Conservation (phyloP, 2,888 invertebrate species). For the Diachrysia chrysitis region DNA sequence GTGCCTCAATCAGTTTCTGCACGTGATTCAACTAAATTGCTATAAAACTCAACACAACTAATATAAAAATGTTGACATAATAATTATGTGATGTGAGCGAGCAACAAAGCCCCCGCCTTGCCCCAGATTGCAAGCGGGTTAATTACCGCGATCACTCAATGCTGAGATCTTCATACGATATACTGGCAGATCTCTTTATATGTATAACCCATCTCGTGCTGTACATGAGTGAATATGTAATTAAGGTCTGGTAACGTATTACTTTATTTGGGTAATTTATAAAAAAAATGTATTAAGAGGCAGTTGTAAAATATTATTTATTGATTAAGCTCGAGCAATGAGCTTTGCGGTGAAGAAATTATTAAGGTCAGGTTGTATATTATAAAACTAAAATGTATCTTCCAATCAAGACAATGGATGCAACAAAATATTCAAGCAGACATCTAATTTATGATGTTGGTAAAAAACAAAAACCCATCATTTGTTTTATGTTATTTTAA, state of each 20-base stretch:
- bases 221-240: conserved; percentile 69
- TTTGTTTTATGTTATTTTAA: conserved; percentile 30
- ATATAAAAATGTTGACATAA: conserved; percentile 64
- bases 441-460: not conserved
- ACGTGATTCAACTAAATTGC: conserved; percentile 6
- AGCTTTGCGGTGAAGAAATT: conserved; percentile 5
- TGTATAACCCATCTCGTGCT: conserved; percentile 61
- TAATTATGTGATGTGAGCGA: conserved; percentile 63
- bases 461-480: conserved; percentile 7
- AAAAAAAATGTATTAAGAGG: conserved; percentile 39
- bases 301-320: conserved; percentile 13
- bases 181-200: conserved; percentile 63
- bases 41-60: conserved; percentile 29
- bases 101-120: conserved; percentile 67
- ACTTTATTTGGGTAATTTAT: conserved; percentile 59
- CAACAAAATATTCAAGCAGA: not conserved
- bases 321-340: conserved; percentile 13
- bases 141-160: conserved; percentile 75
- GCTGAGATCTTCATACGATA: conserved; percentile 76
- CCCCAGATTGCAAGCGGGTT: conserved; percentile 67
- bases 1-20: not conserved
- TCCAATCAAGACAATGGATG: not conserved
- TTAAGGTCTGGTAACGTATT: conserved; percentile 58
- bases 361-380: not conserved
- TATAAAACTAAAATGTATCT: not conserved